A percentile compares a stretch with the other conserved stretches of the same genome.
phyloP scores from a whole-genome alignment of 2,797 vertebrate genomes.

The Tinamus major region DNA sequence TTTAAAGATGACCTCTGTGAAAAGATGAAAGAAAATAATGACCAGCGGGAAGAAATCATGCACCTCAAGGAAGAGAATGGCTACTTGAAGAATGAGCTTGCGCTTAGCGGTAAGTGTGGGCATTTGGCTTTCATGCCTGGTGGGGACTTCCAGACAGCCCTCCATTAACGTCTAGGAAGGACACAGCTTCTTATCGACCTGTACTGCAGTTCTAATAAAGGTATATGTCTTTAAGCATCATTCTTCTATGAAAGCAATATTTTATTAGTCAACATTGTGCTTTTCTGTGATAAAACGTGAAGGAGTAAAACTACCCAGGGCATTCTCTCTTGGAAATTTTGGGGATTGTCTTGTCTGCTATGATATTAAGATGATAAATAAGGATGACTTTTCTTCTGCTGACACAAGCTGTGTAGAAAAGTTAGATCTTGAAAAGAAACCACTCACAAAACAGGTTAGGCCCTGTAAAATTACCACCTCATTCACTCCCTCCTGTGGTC shows the following conservation, averaged over 20 bases:
- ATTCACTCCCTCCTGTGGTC: not conserved
- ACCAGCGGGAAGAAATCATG: slow-evolving; percentile 88
- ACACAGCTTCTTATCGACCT: not conserved
- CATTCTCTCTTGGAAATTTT: not conserved
- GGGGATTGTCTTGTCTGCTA: not conserved
- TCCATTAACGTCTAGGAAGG: not conserved
- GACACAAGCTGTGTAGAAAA: not conserved
- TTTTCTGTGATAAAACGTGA: fast-evolving
- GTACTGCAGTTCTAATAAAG: not conserved
- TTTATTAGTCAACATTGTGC: no score
- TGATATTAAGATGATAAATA: not conserved
- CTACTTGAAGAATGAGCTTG: slow-evolving; percentile 82
- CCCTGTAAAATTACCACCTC: not conserved
- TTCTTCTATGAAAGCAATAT: not conserved
- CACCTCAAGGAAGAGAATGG: slow-evolving; percentile 87
- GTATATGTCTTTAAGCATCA: not conserved
- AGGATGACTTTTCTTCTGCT: not conserved
- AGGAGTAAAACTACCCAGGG: not conserved
- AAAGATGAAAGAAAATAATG: slow-evolving; percentile 85
- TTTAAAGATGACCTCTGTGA: slow-evolving; percentile 81
- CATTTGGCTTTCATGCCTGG: not conserved
- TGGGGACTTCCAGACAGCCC: not conserved
- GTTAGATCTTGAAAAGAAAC: not conserved
- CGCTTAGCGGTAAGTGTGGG: slow-evolving; percentile 78
- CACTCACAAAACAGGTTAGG: not conserved